A percentile compares a stretch with the other conserved stretches of the same genome.
Conservation (phyloP, 2,797 vertebrate genomes). For the Acanthis flammea region DNA sequence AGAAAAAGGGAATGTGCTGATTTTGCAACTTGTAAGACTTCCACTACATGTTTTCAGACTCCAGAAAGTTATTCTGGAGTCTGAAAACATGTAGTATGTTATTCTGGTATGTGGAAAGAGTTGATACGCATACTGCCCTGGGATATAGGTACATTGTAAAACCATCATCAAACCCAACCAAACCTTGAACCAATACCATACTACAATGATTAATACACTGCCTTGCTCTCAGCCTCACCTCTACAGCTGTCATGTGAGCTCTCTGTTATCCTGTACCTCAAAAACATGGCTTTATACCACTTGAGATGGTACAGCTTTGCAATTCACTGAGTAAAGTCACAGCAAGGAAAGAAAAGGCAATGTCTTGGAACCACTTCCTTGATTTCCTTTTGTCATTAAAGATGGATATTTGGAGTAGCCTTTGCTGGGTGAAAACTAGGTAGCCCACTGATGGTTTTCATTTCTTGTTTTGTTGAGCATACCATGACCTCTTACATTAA, state of each 20-base stretch:
- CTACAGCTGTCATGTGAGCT: not conserved
- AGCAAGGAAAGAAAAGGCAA: not conserved
- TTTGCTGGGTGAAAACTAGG: not conserved
- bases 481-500: not conserved
- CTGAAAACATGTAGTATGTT: no score
- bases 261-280: not conserved
- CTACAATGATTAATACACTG: not conserved
- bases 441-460: not conserved
- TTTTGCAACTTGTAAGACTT: not conserved
- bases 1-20: not conserved
- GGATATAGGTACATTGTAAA: not conserved
- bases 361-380: not conserved
- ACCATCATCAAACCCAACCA: not conserved
- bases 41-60: not conserved
- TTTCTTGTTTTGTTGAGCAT: not conserved
- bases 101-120: not conserved
- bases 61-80: not conserved
- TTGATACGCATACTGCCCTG: not conserved
- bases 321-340: not conserved
- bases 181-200: not conserved
- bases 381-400: not conserved
- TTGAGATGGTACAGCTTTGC: not conserved
- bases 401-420: not conserved
- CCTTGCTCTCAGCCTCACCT: not conserved
- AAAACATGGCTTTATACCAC: not conserved